Base-by-base conservation (phyloP, 2,888 invertebrate species). In the Dryobotodes eremita region DNA sequence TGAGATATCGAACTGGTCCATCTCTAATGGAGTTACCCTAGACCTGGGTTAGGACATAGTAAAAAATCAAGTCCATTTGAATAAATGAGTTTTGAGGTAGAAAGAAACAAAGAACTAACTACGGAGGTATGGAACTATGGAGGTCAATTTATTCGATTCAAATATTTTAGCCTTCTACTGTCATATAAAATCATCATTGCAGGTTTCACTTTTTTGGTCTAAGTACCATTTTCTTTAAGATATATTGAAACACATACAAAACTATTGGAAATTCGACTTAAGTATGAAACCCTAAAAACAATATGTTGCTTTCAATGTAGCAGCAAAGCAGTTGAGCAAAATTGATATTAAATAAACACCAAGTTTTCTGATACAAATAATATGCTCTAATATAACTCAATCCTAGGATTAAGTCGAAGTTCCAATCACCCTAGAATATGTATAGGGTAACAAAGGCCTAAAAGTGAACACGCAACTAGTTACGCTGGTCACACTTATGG, bases 181-280 rank as follows among this genome's bases (percentile, higher is more conserved):
- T 36, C 55, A 55, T 36, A 10, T 17, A 31, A 55, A n/a, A 57
- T 11, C 36, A 31, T 50, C 23, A 31, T 46, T n/a, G 5, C 46
- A n/a, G 0, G 26, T 17, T 36, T 36, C 6, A 13, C 0, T 15
- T 20, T 13, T 6, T 46, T 75, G 5, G 1, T 36, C 15, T 50
- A 36, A 62, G 11, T 62, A 10, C 26, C 13, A 53, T 62, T 50
- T 77, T 53, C 15, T 31, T n/a, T 23, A 20, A n/a, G 31, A 55
- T 50, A n/a, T 76, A 76, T 64, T 76, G 76, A 78, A 64, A 78
- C 78, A n/a, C 64, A 53, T 61, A 78, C 46, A 48, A 64, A 53
- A 11, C 20, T 2, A 55, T 62, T 46, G 62, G 53, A 62, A 77
- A 77, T 46, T 76, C 62, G 62, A 46, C n/a, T 76, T 48, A n/a